Conservation (phyloP, 2,888 invertebrate species). For the Sialis fuliginosa region DNA sequence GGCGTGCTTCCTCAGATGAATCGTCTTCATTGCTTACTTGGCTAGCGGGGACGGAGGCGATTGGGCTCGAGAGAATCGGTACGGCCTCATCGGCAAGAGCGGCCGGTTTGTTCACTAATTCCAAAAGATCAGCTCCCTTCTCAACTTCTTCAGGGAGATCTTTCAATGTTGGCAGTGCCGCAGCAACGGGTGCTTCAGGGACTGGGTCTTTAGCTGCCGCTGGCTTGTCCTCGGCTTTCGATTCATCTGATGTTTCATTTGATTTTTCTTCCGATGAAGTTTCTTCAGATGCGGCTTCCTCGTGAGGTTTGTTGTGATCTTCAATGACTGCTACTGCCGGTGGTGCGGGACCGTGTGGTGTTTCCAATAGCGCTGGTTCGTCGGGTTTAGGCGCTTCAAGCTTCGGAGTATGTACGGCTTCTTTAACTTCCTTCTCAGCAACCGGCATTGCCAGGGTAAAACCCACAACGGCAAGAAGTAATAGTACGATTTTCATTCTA, state of each 20-base stretch:
- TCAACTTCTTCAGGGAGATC: neutral
- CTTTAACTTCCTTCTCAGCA: conserved; percentile 25
- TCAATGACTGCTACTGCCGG: too few species aligned
- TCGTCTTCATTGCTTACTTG: conserved; percentile 10
- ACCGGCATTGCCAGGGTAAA: conserved; percentile 38
- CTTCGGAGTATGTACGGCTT: neutral
- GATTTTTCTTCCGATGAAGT: too few species aligned
- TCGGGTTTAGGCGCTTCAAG: too few species aligned
- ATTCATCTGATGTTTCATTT: neutral
- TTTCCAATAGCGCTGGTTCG: too few species aligned
- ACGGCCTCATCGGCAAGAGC: conserved; percentile 3
- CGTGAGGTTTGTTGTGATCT: too few species aligned
- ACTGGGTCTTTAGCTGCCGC: conserved; percentile 21
- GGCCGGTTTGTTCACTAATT: conserved; percentile 4
- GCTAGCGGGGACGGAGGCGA: neutral
- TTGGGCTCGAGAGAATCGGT: too few species aligned
- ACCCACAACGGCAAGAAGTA: conserved; percentile 37
- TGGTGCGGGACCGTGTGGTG: too few species aligned
- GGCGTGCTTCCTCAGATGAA: neutral
- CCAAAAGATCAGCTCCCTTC: conserved; percentile 1
- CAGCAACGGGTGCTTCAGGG: conserved; percentile 24
- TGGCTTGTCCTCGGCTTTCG: neutral
- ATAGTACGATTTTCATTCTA: conserved; percentile 47
- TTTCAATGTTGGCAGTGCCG: conserved; percentile 5
- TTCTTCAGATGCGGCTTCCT: too few species aligned